Conservation (phyloP, 2,888 invertebrate species). For the Exephanes ischioxanthus region DNA sequence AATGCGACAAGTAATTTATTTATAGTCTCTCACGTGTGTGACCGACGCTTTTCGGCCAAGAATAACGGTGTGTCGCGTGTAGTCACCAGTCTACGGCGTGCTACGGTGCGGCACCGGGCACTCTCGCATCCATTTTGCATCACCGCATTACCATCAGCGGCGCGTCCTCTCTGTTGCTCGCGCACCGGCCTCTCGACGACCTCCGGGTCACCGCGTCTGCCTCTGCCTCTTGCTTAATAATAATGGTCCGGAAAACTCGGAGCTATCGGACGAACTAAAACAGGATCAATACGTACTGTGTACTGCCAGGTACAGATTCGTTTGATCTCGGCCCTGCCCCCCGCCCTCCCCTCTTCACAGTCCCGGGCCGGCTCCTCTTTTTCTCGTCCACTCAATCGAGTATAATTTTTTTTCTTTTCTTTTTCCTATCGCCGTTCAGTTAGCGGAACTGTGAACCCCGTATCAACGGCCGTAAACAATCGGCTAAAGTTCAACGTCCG, state of each 20-base stretch:
- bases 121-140: constrained; percentile 70
- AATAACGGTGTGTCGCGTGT: constrained; percentile 59
- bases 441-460: constrained; percentile 8
- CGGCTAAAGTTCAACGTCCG: constrained; percentile 65
- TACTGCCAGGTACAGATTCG: constrained; percentile 4
- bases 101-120: neutral
- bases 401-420: neutral
- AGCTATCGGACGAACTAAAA: constrained; percentile 1
- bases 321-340: constrained; percentile 29
- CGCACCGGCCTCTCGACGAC: constrained; percentile 22
- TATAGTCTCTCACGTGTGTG: constrained; percentile 76
- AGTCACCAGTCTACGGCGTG: constrained; percentile 41
- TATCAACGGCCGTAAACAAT: constrained; percentile 38
- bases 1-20: constrained; percentile 68
- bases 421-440: neutral
- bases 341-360: neutral
- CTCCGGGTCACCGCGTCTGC: constrained; percentile 31
- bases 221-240: constrained; percentile 37
- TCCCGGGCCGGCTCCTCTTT: neutral
- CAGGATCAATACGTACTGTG: constrained; percentile 1
- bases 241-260: constrained; percentile 40
- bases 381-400: constrained; percentile 13
- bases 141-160: constrained; percentile 62
- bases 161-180: constrained; percentile 24
- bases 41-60: constrained; percentile 73